A percentile compares a stretch with the other conserved stretches of the same genome.
Conservation (phyloP, 2,113 vertebrate genomes). For the Scomber colias region DNA sequence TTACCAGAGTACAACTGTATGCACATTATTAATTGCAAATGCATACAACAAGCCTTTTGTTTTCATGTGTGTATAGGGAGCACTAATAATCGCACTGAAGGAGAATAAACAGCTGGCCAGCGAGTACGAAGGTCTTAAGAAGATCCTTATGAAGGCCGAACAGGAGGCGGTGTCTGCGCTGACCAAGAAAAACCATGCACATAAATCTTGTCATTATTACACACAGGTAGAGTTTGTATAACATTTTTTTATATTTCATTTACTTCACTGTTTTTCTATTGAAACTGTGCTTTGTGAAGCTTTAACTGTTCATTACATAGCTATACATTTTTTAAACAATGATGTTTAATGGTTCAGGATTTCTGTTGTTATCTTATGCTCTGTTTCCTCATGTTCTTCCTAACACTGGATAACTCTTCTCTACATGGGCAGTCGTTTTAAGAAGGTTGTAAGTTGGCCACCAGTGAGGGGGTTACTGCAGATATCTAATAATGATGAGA, state of each 20-base stretch:
- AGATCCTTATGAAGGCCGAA: slow-evolving; percentile 65
- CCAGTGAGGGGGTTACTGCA: slow-evolving; percentile 75
- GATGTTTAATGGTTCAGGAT: slow-evolving; percentile 20
- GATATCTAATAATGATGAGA: slow-evolving; percentile 79
- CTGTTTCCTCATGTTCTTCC: background rate
- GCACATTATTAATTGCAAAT: background rate
- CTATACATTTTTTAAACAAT: slow-evolving; percentile 11
- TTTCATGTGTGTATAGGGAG: slow-evolving; percentile 57
- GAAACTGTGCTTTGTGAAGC: too few species aligned
- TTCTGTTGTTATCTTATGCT: slow-evolving; percentile 9
- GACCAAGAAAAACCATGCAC: slow-evolving; percentile 58
- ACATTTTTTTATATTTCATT: background rate
- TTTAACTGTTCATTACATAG: too few species aligned
- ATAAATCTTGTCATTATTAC: slow-evolving; percentile 64
- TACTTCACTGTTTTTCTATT: background rate
- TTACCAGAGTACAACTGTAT: background rate
- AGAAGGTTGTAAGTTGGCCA: slow-evolving; percentile 66
- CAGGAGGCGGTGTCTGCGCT: slow-evolving; percentile 57
- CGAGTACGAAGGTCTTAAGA: slow-evolving; percentile 67
- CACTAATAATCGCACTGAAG: slow-evolving; percentile 49
- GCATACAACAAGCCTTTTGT: slow-evolving; percentile 1
- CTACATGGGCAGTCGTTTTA: slow-evolving; percentile 58
- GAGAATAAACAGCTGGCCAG: slow-evolving; percentile 73
- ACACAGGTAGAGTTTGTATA: slow-evolving; percentile 71
- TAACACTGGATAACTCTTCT: slow-evolving; percentile 27